A percentile compares a stretch with the other conserved stretches of the same genome.
These are phyloP conservation scores for Sebastes taczanowskii DNA, from an alignment of 2,797 vertebrate genomes.

Conservation along the genomic window DNA sequence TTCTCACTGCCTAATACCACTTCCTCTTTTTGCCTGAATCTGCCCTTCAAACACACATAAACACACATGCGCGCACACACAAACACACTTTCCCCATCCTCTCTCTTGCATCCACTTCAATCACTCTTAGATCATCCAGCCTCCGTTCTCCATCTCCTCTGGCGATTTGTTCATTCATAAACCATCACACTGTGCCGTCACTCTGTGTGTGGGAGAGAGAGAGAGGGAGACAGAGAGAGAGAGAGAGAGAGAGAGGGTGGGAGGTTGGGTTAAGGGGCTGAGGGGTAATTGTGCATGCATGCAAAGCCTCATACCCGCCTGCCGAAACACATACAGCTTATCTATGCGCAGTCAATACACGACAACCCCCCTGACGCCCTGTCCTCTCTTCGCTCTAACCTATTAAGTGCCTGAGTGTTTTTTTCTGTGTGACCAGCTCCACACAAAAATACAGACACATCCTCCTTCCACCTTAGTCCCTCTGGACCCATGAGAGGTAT, in stretches of 20 bases:
- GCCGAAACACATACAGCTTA: conserved; percentile 69
- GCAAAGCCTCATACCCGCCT: conserved; percentile 52
- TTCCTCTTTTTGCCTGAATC: conserved; percentile 25
- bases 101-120: conserved; percentile 73
- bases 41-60: conserved; percentile 32
- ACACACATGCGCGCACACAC: not conserved
- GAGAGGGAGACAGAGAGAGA: not conserved
- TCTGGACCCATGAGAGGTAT: conserved; percentile 32
- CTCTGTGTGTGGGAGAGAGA: not conserved
- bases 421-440: conserved; percentile 19
- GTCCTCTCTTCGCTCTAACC: conserved; percentile 30
- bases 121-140: conserved; percentile 75
- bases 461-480: conserved; percentile 34
- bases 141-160: conserved; percentile 67
- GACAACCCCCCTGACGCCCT: conserved; percentile 34
- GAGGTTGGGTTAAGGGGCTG: conserved; percentile 35
- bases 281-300: conserved; percentile 68
- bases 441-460: conserved; percentile 27
- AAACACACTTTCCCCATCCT: conserved; percentile 34
- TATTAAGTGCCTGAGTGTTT: conserved; percentile 19
- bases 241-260: not conserved
- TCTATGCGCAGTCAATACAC: conserved; percentile 51
- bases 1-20: conserved; percentile 46
- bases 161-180: conserved; percentile 79
- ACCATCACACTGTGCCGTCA: conserved; percentile 64